Conservation (phyloP, 2,888 invertebrate genomes). For the Drosophila imparisetae region DNA sequence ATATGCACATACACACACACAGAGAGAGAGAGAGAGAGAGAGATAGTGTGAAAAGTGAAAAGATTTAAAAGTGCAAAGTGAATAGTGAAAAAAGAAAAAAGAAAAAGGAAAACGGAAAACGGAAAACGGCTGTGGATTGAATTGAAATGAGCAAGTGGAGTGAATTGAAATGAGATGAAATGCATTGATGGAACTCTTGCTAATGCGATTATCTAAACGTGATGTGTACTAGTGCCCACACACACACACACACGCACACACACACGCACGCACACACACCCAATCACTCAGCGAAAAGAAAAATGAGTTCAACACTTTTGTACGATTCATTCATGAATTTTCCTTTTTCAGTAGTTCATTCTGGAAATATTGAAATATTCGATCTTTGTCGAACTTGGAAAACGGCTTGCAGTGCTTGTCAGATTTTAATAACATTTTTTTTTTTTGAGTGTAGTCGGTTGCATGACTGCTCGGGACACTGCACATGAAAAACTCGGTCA, state of each 20-base stretch:
- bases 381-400: background rate
- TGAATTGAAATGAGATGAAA: constrained; percentile 44
- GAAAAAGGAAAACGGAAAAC: constrained; percentile 27
- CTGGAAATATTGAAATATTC: background rate
- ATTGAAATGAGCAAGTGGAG: constrained; percentile 34
- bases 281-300: background rate
- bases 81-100: constrained; percentile 13
- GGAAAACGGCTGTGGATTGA: background rate
- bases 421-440: background rate
- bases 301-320: background rate
- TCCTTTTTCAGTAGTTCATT: background rate
- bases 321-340: background rate
- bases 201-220: constrained; percentile 58
- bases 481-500: constrained; percentile 51
- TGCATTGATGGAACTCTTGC: constrained; percentile 34
- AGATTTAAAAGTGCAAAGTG: constrained; percentile 8
- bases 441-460: background rate
- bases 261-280: background rate
- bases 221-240: constrained; percentile 14
- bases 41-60: background rate
- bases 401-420: background rate
- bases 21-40: background rate
- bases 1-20: no score
- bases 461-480: no score
- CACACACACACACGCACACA: constrained; percentile 5